These are phyloP conservation scores for Lemur catta DNA, from an alignment of 2,797 vertebrate genomes.

Conservation along the genomic window DNA sequence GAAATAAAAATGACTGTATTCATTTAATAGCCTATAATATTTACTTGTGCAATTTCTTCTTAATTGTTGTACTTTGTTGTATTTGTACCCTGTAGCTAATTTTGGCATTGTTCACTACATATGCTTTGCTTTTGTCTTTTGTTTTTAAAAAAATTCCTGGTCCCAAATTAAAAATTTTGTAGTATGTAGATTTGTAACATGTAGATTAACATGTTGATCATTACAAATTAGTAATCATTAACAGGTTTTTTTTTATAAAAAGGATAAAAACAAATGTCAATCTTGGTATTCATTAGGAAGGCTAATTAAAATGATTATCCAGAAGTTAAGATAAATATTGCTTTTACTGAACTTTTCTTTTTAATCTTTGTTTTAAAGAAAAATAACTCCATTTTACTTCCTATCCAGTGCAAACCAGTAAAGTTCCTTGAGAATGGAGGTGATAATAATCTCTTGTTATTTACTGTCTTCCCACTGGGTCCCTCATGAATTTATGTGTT, in stretches of 20 bases:
- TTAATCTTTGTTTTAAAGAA: background rate
- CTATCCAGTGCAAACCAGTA: background rate
- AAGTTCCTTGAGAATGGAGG: background rate
- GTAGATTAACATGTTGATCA: background rate
- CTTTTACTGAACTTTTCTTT: conserved; percentile 29
- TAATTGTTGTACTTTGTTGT: background rate
- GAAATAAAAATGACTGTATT: background rate
- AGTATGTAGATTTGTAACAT: background rate
- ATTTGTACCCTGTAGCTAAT: background rate
- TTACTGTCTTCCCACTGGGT: background rate
- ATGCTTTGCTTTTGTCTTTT: background rate
- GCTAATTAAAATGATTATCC: background rate
- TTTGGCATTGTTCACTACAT: background rate
- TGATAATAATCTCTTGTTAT: background rate
- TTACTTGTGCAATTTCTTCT: background rate
- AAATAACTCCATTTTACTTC: background rate
- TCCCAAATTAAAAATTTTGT: background rate
- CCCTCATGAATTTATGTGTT: background rate
- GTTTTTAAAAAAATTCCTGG: background rate
- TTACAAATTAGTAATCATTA: background rate
- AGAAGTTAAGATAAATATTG: conserved; percentile 10
- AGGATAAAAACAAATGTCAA: background rate
- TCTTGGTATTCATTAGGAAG: conserved; percentile 26
- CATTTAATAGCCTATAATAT: background rate
- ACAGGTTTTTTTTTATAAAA: background rate